A percentile compares a stretch with the other conserved stretches of the same genome.
Conservation (phyloP, 1,140 invertebrate species). For the Pararge aegeria region DNA sequence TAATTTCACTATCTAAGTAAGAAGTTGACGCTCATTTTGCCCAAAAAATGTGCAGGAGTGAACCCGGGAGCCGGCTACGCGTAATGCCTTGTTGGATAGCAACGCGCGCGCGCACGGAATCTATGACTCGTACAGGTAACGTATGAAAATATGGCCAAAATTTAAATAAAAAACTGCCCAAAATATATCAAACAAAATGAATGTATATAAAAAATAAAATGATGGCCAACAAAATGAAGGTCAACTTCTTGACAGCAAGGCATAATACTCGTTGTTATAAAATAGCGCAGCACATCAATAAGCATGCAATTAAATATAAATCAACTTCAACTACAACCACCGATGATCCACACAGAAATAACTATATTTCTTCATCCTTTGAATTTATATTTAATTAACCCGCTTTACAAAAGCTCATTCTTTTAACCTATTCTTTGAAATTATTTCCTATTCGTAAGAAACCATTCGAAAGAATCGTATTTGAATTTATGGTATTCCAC, state of each 20-base stretch:
- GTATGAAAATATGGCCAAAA: conserved; percentile 73
- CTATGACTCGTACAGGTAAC: conserved; percentile 57
- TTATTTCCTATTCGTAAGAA: no score
- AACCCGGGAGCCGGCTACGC: conserved; percentile 68
- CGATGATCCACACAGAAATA: conserved; percentile 12
- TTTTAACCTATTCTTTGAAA: no score
- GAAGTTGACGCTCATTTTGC: conserved; percentile 98
- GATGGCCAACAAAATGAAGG: conserved; percentile 93
- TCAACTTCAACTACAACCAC: conserved; percentile 37
- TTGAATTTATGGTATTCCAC: no score
- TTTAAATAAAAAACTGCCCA: conserved; percentile 72
- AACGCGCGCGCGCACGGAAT: conserved; percentile 66
- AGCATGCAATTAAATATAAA: conserved; percentile 70
- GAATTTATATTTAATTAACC: neutral
- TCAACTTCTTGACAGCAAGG: conserved; percentile 93
- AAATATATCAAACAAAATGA: conserved; percentile 77
- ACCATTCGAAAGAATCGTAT: no score
- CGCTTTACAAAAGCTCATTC: no score
- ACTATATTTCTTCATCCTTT: neutral
- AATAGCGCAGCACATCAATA: conserved; percentile 76
- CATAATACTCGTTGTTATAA: conserved; percentile 77
- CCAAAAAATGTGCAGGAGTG: conserved; percentile 82
- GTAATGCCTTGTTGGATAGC: conserved; percentile 73
- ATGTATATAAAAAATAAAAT: conserved; percentile 82
- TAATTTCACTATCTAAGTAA: conserved; percentile 82